Evolutionary conservation across 2,888 invertebrate species (phyloP), one percentile per base, ranked within the genome.

Genomic region (Tigriopus californicus): DNA sequence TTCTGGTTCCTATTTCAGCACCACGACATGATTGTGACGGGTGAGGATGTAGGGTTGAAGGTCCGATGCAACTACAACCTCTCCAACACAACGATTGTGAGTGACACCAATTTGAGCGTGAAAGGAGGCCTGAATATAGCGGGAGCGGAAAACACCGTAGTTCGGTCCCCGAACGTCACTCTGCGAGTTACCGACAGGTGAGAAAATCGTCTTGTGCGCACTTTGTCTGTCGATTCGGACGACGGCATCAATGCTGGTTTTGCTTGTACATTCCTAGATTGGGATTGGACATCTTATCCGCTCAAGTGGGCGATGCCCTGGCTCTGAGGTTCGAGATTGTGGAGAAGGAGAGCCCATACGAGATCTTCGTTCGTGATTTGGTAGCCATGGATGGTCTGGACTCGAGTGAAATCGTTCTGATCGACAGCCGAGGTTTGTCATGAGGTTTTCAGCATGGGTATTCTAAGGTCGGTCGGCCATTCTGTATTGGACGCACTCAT

Each of bases 311-410:
- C 66, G 91, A 91, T 75, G 87, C 89, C 33, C 74, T 91, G 73
- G 86, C 89, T 41, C 78, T 91, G 60, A 82, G 85, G 69, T 91
- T 91, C 75, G 89, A 90, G 74, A 90, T 91, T 67, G 78, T 89
- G 71, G 90, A 91, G 71, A 83, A 82, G 68, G 85, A 87, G 74
- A 89, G 88, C 67, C 91, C 91, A 33, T 91, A 87, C 75, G 91
- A 91, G 74, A 91, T 91, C 68, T 91, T 91, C 70, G 90, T 91
- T 41, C 80, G 90, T 62, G 90, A 91, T 73, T 76, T 91, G 68
- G 88, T 91, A 61, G 91, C 91, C 58, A 83, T 91, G 85, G 91
- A 91, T 70, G 90, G 90, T 58, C 82, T 86, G 54, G 90, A 90
- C 71, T 85, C 85, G 65, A 87, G 86, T 69, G 90, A 91, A 76